Conservation (phyloP, 2,113 vertebrate species). For the Nycticebus coucang region DNA sequence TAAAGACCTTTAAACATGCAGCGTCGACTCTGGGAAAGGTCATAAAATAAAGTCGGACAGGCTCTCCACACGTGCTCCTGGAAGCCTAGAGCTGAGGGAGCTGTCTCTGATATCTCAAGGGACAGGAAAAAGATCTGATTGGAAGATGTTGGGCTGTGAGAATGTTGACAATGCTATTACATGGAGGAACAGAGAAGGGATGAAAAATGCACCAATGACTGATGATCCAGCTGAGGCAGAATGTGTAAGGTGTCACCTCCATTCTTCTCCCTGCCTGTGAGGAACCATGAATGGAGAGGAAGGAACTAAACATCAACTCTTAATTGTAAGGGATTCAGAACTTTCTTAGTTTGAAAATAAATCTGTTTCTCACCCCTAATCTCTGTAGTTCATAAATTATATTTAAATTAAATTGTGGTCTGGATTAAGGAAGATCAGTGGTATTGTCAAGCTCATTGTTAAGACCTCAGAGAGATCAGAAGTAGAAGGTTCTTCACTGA, state of each 20-base stretch:
- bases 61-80: neutral
- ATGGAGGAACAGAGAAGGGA: neutral
- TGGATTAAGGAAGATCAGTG: neutral
- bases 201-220: neutral
- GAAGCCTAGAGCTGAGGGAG: neutral
- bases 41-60: neutral
- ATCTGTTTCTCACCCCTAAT: neutral
- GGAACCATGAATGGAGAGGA: neutral
- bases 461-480: neutral
- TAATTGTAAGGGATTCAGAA: neutral
- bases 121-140: neutral
- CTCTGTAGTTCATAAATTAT: neutral
- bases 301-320: neutral
- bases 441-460: neutral
- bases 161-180: neutral
- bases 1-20: neutral
- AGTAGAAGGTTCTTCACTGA: neutral
- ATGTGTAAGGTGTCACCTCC: neutral
- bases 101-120: neutral
- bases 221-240: neutral
- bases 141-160: neutral
- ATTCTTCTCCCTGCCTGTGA: neutral
- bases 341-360: conserved; percentile 4
- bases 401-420: neutral
- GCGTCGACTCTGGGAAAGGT: neutral